Base-by-base conservation (phyloP, 2,113 vertebrate genomes). In the Thalassarche chlororhynchos region DNA sequence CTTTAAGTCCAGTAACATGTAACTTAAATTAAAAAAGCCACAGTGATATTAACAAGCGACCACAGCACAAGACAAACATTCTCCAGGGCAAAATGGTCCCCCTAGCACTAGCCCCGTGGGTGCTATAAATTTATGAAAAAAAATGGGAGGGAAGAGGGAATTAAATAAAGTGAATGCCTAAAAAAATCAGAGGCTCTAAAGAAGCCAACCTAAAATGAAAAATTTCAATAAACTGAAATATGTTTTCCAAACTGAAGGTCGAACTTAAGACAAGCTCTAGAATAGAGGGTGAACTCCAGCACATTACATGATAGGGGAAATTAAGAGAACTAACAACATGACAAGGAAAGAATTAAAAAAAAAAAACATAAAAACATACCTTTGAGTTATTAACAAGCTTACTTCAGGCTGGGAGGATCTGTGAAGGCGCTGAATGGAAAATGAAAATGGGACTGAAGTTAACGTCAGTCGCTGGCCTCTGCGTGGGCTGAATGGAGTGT, bases 401-500 rank as follows among this genome's bases (percentile, higher is more conserved):
- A 4, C 11, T 52, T 42, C 49, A 77, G 54, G 38, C 72, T 55
- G 44, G 47, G 54, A 89, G 32, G 32, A 21, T 28, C 28, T 55
- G 80, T 68, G 18, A 38, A 32, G 29, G 44, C 25, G 7, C 29
- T 9, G 54, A 70, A 21, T 8, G 32, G 38, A 32, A 36, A 71
- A 49, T 0, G 0, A 36, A 60, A 61, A n/a, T 1, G n/a, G 38
- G 29, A 19, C 24, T 76, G 65, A 62, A 49, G 25, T 28, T 9
- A 3, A 16, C 0, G 2, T 4, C 55, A 24, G 31, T 11, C 8
- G 2, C 15, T 40, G 86, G 29, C 12, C 44, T 42, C n/a, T 5
- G 29, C 0, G 0, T 4, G 32, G 44, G 64, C 77, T 29, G 44
- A 20, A 24, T 0, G 32, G 55, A 44, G 29, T 1, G 11, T 47